Evolutionary conservation across 2,888 invertebrate genomes (phyloP), one percentile per base, ranked within the genome.

Genomic region (Nephrotoma flavescens): DNA sequence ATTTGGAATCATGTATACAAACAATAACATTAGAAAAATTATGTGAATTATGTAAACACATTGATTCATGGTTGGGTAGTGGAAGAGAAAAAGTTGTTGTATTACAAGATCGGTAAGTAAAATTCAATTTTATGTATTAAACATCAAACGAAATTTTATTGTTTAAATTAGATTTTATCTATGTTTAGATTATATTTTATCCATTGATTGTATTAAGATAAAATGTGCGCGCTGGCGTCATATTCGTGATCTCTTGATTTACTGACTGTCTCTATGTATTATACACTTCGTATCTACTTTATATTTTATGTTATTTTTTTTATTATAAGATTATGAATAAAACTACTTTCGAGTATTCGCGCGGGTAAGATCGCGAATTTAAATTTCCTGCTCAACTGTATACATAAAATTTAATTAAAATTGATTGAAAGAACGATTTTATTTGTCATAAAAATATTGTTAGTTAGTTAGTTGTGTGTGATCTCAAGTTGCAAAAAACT

Each of bases 11-110:
- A 86, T 89, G 89, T 87, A 88, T 89, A 57, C 88, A 89, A 86
- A 88, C 89, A 85, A 89, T 89, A 52, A 97, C 98, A 83, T 93
- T 98, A 87, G 98, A 98, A 91, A 93, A 96, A 88, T 94, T 98
- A 42, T 98, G 98, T 91, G 96, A 96, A 88, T 95, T 98, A 87
- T 98, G 98, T 93, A 98, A 98, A 91, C 96, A 97, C 90, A 96
- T 98, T 89, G 98, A 98, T 92, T 96, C 96, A 89, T 98, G 97
- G 97, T 93, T 98, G 86, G 95, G 95, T 86, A 95, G 94, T 86
- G 95, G 96, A 90, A 94, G 95, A 31, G 95, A 95, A 91, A 95
- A 97, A 90, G 96, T 98, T 88, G 97, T 96, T 57, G 96, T 98
- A 87, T 92, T 98, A 86, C 95, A 98, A 90, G 96, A 97, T 89